Conservation (phyloP, 2,888 invertebrate species). For the Ariolimax columbianus region DNA sequence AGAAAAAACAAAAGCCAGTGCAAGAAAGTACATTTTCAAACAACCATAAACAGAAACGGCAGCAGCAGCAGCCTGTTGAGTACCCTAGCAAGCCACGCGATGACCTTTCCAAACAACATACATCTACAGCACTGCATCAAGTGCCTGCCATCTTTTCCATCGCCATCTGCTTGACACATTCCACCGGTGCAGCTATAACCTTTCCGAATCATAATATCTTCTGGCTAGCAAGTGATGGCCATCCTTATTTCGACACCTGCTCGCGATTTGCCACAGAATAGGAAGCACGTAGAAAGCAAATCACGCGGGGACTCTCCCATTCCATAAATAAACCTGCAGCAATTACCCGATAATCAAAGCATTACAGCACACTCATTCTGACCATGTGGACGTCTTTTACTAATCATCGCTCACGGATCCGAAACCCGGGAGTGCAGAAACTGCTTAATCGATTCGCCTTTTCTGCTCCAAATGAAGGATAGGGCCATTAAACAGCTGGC, state of each 20-base stretch:
- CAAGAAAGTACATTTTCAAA: no score
- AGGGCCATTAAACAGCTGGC: no score
- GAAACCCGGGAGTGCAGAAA: no score
- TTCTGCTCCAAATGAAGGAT: no score
- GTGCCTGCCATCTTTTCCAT: not conserved
- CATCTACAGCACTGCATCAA: not conserved
- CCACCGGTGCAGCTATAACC: not conserved
- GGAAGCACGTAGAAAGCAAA: not conserved
- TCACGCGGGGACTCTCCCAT: not conserved
- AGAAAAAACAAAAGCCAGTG: no score
- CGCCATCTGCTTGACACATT: not conserved
- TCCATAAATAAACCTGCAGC: not conserved
- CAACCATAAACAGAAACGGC: no score
- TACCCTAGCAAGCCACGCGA: not conserved
- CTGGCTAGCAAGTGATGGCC: conserved; percentile 19
- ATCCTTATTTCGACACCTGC: conserved; percentile 2
- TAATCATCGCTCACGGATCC: no score
- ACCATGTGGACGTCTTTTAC: not conserved
- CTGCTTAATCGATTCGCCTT: no score
- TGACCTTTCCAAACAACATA: not conserved
- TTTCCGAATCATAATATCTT: conserved; percentile 11
- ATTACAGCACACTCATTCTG: not conserved
- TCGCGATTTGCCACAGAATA: not conserved
- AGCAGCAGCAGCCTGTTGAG: no score
- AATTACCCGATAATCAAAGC: not conserved